Base-by-base conservation (phyloP, 2,113 vertebrate species). In the Tachuris rubrigastra region DNA sequence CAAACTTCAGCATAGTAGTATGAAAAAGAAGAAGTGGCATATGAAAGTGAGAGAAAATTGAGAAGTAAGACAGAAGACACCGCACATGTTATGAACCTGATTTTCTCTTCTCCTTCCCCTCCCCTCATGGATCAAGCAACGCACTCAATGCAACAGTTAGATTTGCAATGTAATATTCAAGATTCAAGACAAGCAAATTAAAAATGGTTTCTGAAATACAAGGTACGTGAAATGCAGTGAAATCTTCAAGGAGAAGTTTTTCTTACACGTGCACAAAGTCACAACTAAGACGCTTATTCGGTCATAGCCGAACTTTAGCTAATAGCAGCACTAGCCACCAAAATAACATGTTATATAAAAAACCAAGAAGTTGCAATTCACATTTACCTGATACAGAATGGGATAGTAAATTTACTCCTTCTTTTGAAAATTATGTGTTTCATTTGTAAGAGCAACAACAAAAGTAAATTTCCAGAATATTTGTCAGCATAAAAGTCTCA, bases 1-100 rank as follows among this genome's bases (percentile, higher is more conserved):
- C 52, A 50, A 89, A 68, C 66, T 82, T 87, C 67, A 93, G 60
- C 63, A 50, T 5, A 77, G 37, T 19, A 85, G 41, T 80, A 47
- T 60, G 71, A 69, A 87, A 92, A 95, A 96, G 71, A 93, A 91
- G 85, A 89, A 90, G 74, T 63, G 14, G n/a, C 41, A 65, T 37
- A 35, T 39, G 80, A 95, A 94, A 92, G 79, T 20, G 49, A 56
- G 49, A 89, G 59, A 75, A 90, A 90, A 93, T 78, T 10, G n/a
- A 89, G 84, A 91, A 96, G 84, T 55, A 85, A 56, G 37, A 76
- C 52, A 79, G 49, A 55, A 92, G 31, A 74, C 11, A 21, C 6
- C 25, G 33, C 17, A 59, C 14, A 52, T 15, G 20, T 46, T 37
- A 60, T 59, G 74, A 69, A 76, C 31, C 24, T 22, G 50, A 88